These are phyloP conservation scores for Amphipoea lucens DNA, from an alignment of 2,888 invertebrate species.

Conservation along the genomic window DNA sequence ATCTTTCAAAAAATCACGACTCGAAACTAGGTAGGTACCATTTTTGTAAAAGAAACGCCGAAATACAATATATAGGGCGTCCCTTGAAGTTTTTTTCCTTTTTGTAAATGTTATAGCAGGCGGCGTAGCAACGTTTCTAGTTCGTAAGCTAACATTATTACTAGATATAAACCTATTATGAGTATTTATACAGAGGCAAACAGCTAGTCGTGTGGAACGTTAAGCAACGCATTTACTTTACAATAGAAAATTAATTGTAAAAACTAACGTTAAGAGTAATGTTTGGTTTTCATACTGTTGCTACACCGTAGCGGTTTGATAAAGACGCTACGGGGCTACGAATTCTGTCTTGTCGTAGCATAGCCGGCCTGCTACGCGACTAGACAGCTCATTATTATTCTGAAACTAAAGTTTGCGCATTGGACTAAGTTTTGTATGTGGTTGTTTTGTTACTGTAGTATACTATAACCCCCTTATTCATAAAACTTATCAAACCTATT, in stretches of 20 bases:
- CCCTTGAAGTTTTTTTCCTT: too few species aligned
- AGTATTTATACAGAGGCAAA: background rate
- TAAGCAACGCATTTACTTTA: background rate
- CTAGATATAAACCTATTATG: background rate
- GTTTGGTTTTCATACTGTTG: background rate
- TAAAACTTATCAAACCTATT: too few species aligned
- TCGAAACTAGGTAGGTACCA: background rate
- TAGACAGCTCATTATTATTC: slow-evolving; percentile 24
- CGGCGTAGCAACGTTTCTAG: background rate
- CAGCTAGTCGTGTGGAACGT: background rate
- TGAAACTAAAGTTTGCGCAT: slow-evolving; percentile 12
- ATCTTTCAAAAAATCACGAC: background rate
- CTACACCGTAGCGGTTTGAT: slow-evolving; percentile 30
- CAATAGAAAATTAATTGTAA: background rate
- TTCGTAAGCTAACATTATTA: background rate
- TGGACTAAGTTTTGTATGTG: background rate
- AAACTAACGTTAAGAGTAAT: slow-evolving; percentile 4
- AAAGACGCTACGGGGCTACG: slow-evolving; percentile 30
- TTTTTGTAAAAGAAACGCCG: background rate
- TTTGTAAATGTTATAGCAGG: slow-evolving; percentile 2
- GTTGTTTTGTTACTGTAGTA: background rate
- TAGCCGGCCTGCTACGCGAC: slow-evolving; percentile 26
- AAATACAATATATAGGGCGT: slow-evolving; percentile 1
- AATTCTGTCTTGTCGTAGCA: slow-evolving; percentile 9
- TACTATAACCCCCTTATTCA: too few species aligned